Evolutionary conservation across 2,113 vertebrate genomes (phyloP).

Genomic region (Cheirogaleus medius): DNA sequence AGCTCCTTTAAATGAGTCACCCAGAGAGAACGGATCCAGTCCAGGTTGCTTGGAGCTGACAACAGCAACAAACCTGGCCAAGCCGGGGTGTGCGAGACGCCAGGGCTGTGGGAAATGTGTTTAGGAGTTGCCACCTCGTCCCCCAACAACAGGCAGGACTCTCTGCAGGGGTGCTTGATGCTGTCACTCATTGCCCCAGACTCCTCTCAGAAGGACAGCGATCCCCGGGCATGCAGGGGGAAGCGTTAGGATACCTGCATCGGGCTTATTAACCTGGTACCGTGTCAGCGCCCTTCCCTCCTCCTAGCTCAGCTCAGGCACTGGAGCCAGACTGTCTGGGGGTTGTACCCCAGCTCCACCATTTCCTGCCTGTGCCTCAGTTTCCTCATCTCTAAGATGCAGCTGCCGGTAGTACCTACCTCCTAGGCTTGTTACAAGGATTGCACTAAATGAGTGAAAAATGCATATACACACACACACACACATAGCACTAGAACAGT

Average conservation of each 20-base stretch:
- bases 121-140: not conserved
- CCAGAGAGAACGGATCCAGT: not conserved
- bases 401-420: not conserved
- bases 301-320: not conserved
- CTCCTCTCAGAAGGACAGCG: not conserved
- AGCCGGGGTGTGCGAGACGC: not conserved
- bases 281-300: no score
- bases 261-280: not conserved
- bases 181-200: not conserved
- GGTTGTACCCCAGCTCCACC: not conserved
- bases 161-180: not conserved
- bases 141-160: not conserved
- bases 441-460: not conserved
- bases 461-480: no score
- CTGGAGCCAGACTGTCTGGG: not conserved
- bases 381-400: not conserved
- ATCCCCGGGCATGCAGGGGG: no score
- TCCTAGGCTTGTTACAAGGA: not conserved
- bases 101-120: not conserved
- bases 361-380: not conserved
- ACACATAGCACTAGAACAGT: not conserved
- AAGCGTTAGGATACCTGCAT: not conserved
- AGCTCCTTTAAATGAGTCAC: constrained; percentile 54
- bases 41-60: not conserved
- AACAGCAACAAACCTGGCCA: not conserved